A percentile compares a stretch with the other conserved stretches of the same genome.
These are phyloP conservation scores for Tinea pellionella DNA, from an alignment of 2,888 invertebrate genomes.

Conservation along the genomic window DNA sequence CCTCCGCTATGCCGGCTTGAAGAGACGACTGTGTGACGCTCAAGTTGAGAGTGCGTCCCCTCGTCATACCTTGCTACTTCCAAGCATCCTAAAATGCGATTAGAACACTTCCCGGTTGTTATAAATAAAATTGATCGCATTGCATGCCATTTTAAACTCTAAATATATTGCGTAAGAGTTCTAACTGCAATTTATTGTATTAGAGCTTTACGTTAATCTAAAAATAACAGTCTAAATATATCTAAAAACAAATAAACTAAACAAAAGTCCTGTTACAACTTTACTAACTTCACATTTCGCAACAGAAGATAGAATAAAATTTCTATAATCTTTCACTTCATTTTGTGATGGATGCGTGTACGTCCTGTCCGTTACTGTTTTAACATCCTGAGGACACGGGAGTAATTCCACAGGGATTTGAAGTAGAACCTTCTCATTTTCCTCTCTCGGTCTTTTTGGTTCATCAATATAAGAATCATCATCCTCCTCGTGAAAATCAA, in stretches of 20 bases:
- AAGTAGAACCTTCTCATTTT: conserved; percentile 59
- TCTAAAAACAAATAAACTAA: neutral
- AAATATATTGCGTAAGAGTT: too few species aligned
- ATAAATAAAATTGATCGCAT: too few species aligned
- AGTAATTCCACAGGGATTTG: conserved; percentile 68
- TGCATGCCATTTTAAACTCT: too few species aligned
- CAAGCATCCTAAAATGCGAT: too few species aligned
- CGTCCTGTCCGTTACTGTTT: conserved; percentile 70
- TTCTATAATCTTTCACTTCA: conserved; percentile 63
- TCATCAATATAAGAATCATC: conserved; percentile 52
- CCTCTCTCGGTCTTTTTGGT: conserved; percentile 41
- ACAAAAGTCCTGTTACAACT: neutral
- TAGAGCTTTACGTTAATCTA: too few species aligned
- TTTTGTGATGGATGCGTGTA: conserved; percentile 70
- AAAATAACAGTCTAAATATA: too few species aligned
- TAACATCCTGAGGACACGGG: conserved; percentile 72
- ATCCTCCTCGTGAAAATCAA: conserved; percentile 50
- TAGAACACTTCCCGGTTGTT: too few species aligned
- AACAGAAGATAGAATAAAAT: conserved; percentile 31
- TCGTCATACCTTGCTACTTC: too few species aligned
- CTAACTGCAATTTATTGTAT: too few species aligned
- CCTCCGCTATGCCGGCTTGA: too few species aligned
- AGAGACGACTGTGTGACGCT: too few species aligned
- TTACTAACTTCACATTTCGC: neutral
- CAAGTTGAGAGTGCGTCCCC: too few species aligned